phyloP scores from a whole-genome alignment of 2,888 invertebrate species.

The Chymomyza amoena region DNA sequence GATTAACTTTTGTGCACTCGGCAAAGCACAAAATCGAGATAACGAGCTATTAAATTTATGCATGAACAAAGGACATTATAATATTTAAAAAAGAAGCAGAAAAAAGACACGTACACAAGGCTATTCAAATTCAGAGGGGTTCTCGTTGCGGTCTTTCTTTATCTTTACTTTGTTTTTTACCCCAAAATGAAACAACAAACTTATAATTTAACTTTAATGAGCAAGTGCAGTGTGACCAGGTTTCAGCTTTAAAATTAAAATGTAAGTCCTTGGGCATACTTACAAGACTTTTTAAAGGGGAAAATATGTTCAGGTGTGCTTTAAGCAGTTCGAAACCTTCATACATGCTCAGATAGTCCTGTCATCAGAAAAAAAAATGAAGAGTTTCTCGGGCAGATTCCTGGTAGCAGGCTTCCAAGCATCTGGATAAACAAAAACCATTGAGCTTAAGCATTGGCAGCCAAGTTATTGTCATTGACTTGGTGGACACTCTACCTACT shows the following conservation, averaged over 20 bases:
- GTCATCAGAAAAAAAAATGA: no score
- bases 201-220: constrained; percentile 62
- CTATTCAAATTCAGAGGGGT: constrained; percentile 8
- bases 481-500: no score
- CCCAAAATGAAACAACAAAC: constrained; percentile 47
- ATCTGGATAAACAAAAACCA: no score
- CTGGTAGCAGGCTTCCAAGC: no score
- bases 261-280: no score
- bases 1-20: constrained; percentile 67
- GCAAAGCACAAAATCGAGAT: constrained; percentile 59
- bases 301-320: no score
- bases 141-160: not conserved
- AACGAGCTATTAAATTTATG: constrained; percentile 60
- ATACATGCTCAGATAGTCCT: no score
- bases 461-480: no score
- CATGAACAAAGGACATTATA: constrained; percentile 57
- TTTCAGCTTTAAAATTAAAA: not conserved
- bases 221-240: constrained; percentile 46
- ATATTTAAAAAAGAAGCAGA: constrained; percentile 20
- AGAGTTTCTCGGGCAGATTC: no score
- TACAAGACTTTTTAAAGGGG: no score
- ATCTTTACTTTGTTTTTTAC: not conserved
- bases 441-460: no score
- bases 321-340: no score
- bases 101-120: constrained; percentile 17